Percentiles rank a stretch among this genome's conserved stretches.
These are phyloP conservation scores for Erpobdella octoculata DNA, from an alignment of 2,888 invertebrate species.

Conservation along the genomic window DNA sequence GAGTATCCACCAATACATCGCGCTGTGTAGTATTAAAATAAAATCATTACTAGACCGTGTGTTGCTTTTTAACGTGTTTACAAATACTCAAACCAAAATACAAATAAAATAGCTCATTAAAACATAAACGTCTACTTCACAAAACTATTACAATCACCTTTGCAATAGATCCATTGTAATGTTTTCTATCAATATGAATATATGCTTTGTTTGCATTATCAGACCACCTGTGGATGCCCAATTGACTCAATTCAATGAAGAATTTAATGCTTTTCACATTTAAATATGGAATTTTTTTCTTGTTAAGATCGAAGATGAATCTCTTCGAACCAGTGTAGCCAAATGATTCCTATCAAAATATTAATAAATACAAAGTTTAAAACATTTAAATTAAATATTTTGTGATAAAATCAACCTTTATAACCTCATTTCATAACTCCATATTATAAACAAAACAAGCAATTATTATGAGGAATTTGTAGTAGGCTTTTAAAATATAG, in stretches of 20 bases:
- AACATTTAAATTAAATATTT: too few species aligned
- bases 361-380: too few species aligned
- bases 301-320: neutral
- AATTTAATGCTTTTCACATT: neutral
- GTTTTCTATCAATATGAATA: neutral
- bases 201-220: neutral
- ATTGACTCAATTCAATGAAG: neutral
- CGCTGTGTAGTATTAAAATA: neutral
- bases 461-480: too few species aligned
- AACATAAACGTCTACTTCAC: neutral
- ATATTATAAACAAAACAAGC: too few species aligned
- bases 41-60: too few species aligned
- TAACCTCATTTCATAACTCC: too few species aligned
- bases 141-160: too few species aligned
- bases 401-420: too few species aligned
- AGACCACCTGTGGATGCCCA: neutral
- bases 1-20: neutral
- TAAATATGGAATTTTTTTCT: neutral
- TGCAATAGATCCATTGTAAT: neutral
- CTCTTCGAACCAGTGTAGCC: constrained; percentile 6
- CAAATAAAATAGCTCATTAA: neutral
- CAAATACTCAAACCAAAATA: too few species aligned
- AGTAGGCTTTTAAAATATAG: too few species aligned
- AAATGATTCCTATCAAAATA: neutral
- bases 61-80: too few species aligned